Conservation (phyloP, 2,113 vertebrate species). For the Clarias batrachus region DNA sequence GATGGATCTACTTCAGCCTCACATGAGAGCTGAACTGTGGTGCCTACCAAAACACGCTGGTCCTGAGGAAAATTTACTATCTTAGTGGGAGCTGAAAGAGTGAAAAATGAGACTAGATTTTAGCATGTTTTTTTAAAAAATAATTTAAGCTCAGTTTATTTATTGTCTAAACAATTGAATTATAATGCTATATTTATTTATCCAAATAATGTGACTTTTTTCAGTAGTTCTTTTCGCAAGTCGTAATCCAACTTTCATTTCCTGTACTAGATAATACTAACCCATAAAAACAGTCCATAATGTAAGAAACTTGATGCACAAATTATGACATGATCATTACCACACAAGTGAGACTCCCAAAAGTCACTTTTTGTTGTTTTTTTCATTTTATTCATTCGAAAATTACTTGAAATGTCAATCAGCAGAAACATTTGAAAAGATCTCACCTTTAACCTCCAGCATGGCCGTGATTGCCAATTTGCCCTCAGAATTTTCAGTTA, state of each 20-base stretch:
- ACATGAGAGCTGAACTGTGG: slow-evolving; percentile 80
- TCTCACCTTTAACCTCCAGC: slow-evolving; percentile 85
- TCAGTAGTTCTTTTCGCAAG: not conserved
- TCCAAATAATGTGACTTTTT: not conserved
- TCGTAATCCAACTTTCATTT: not conserved
- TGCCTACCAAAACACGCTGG: slow-evolving; percentile 76
- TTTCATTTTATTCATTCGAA: not conserved
- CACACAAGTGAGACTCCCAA: not conserved
- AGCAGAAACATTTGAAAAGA: not conserved
- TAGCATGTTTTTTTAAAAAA: not conserved
- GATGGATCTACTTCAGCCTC: slow-evolving; percentile 81
- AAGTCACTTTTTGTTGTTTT: not conserved
- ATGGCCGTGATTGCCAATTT: slow-evolving; percentile 77
- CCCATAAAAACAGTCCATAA: not conserved
- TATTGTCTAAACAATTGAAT: not conserved
- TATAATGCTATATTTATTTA: not conserved
- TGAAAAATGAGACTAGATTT: not conserved
- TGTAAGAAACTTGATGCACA: not conserved
- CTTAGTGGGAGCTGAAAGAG: slow-evolving; percentile 83
- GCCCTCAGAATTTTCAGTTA: slow-evolving; percentile 82
- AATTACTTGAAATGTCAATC: not conserved
- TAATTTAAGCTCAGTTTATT: not conserved
- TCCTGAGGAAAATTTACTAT: slow-evolving; percentile 76
- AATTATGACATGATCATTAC: not conserved
- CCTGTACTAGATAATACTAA: slow-evolving; percentile 7